A percentile compares a stretch with the other conserved stretches of the same genome.
phyloP scores from a whole-genome alignment of 2,797 vertebrate genomes.

The Oreochromis mossambicus region DNA sequence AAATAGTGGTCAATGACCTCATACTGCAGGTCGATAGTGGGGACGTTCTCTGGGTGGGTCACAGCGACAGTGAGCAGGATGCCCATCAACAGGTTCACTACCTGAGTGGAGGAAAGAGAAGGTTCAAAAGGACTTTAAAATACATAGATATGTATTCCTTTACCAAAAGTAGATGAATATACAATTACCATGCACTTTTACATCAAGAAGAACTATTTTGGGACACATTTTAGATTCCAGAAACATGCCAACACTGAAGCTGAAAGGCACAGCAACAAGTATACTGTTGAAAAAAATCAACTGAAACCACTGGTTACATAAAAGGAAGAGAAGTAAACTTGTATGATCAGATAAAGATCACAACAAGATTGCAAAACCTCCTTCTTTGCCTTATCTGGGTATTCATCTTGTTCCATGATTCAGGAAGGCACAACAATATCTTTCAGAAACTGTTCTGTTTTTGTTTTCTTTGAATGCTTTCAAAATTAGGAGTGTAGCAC shows the following conservation, averaged over 20 bases:
- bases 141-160: background rate
- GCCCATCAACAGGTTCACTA: conserved; percentile 95
- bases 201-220: background rate
- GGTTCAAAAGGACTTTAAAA: background rate
- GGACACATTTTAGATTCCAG: background rate
- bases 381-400: background rate
- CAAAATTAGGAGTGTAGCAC: background rate
- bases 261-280: background rate
- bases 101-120: conserved; percentile 69
- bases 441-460: background rate
- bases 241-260: background rate
- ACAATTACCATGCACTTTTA: background rate
- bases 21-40: conserved; percentile 92
- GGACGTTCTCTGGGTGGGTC: conserved; percentile 93
- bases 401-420: background rate
- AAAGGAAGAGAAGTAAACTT: background rate
- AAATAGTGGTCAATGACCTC: conserved; percentile 98
- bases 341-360: background rate
- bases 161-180: background rate
- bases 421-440: background rate
- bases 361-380: background rate
- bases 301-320: background rate
- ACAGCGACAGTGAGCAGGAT: conserved; percentile 95
- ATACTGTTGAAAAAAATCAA: background rate
- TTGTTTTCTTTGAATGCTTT: background rate